Percentiles rank a stretch among this genome's conserved stretches.
phyloP scores from a whole-genome alignment of 2,113 vertebrate species.

The Corydoras sp. region DNA sequence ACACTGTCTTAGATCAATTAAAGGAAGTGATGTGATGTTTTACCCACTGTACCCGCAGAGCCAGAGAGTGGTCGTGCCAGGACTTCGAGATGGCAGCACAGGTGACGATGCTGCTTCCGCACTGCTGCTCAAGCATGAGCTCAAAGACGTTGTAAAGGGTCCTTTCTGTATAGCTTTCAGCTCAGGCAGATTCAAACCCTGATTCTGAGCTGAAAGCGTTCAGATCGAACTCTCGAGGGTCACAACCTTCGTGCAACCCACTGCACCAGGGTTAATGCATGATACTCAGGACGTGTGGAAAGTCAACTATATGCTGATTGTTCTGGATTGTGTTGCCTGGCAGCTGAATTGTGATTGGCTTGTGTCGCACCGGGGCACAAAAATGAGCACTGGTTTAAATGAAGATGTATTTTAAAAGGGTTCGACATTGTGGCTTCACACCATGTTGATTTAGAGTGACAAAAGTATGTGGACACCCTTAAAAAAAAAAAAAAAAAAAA shows the following conservation, averaged over 20 bases:
- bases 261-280: too few species aligned
- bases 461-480: too few species aligned
- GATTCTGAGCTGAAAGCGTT: slow-evolving; percentile 25
- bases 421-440: not conserved
- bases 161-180: slow-evolving; percentile 12
- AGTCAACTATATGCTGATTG: too few species aligned
- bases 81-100: slow-evolving; percentile 71
- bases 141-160: not conserved
- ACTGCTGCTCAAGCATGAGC: slow-evolving; percentile 40
- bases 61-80: slow-evolving; percentile 63
- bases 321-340: slow-evolving; percentile 32
- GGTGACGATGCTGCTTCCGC: slow-evolving; percentile 63
- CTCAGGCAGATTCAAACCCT: slow-evolving; percentile 1
- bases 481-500: too few species aligned
- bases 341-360: slow-evolving; percentile 25
- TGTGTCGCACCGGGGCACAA: not conserved
- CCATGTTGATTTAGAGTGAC: not conserved
- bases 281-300: too few species aligned
- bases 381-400: too few species aligned
- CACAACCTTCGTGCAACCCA: slow-evolving; percentile 9
- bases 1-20: too few species aligned
- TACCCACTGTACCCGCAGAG: slow-evolving; percentile 55
- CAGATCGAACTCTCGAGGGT: slow-evolving; percentile 45
- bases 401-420: too few species aligned
- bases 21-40: slow-evolving; percentile 23